A percentile compares a stretch with the other conserved stretches of the same genome.
Evolutionary conservation across 2,797 vertebrate genomes (phyloP).

Genomic region (Chiroxiphia lanceolata): DNA sequence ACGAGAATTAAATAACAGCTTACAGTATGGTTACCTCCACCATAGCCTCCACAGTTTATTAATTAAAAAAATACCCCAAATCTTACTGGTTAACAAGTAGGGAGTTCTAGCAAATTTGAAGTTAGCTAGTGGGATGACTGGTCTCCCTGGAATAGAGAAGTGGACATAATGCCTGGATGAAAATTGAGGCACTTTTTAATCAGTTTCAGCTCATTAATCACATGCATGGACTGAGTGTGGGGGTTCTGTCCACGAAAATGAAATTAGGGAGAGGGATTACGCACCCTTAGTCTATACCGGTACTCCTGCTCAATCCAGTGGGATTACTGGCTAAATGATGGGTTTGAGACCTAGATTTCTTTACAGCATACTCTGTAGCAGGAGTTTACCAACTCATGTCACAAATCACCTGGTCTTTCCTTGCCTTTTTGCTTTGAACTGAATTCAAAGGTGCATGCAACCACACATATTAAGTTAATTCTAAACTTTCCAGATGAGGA

Average conservation of each 20-base stretch:
- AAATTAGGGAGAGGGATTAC: background rate
- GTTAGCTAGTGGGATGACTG: background rate
- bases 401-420: background rate
- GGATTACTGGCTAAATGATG: background rate
- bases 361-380: background rate
- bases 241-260: background rate
- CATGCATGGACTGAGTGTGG: background rate
- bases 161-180: background rate
- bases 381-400: background rate
- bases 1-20: background rate
- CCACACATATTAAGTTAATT: conserved; percentile 21
- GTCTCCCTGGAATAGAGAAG: background rate
- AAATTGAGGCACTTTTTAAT: background rate
- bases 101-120: background rate
- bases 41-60: background rate
- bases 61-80: background rate
- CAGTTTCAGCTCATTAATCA: background rate
- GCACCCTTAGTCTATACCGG: background rate
- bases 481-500: conserved; percentile 22
- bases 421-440: conserved; percentile 17
- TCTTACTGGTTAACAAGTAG: background rate
- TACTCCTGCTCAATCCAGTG: background rate
- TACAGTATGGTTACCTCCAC: background rate
- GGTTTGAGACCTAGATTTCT: background rate
- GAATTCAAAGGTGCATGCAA: conserved; percentile 6